These are phyloP conservation scores for Phrynosoma blainvillii DNA, from an alignment of 2,113 vertebrate species.

Conservation along the genomic window DNA sequence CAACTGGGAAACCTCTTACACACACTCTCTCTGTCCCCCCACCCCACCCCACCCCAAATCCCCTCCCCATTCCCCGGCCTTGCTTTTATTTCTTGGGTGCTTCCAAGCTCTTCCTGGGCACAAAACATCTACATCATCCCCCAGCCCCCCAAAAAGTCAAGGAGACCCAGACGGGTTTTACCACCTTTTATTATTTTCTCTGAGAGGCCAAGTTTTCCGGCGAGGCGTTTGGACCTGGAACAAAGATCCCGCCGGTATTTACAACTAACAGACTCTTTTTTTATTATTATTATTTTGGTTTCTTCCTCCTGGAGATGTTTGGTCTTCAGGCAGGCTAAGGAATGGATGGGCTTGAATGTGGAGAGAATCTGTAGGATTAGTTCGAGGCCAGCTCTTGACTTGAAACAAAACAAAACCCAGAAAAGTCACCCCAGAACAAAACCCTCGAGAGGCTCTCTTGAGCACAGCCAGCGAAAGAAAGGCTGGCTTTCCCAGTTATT, in stretches of 20 bases:
- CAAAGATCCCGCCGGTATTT: background rate
- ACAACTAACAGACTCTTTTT: constrained; percentile 40
- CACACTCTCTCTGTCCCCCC: too few relatives aligned
- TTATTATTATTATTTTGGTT: too few relatives aligned
- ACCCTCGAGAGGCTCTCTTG: constrained; percentile 40
- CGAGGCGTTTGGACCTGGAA: background rate
- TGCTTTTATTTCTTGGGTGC: background rate
- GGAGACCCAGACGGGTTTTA: background rate
- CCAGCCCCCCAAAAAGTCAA: background rate
- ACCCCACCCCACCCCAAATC: too few relatives aligned
- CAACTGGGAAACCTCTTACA: background rate
- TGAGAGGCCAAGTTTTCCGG: background rate
- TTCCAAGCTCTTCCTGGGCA: background rate
- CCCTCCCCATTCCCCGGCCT: background rate
- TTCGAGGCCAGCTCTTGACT: background rate
- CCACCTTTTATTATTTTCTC: constrained; percentile 9
- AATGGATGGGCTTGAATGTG: constrained; percentile 46
- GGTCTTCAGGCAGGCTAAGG: constrained; percentile 22
- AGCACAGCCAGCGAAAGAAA: constrained; percentile 42
- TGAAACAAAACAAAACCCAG: constrained; percentile 36
- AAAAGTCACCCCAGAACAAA: background rate
- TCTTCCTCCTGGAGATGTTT: constrained; percentile 13
- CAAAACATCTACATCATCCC: background rate
- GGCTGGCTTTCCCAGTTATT: constrained; percentile 69
- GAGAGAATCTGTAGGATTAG: constrained; percentile 59